Evolutionary conservation across 2,113 vertebrate species (phyloP).

Genomic region (Peucedramus taeniatus): DNA sequence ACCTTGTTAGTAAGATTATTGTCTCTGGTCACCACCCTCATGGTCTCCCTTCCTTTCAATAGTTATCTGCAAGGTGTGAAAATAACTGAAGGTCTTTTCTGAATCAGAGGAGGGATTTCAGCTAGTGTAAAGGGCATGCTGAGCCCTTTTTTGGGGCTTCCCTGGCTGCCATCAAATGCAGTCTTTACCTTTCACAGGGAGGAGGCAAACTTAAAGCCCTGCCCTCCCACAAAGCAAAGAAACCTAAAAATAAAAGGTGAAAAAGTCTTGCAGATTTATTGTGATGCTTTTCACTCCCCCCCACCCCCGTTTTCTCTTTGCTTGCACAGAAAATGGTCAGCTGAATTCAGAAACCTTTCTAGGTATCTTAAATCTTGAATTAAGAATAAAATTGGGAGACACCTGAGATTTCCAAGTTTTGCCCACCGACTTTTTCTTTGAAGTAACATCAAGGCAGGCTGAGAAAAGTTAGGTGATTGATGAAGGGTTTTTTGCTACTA

Average conservation of each 20-base stretch:
- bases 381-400: not conserved
- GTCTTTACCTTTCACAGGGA: not conserved
- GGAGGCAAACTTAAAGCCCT: not conserved
- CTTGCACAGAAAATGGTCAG: not conserved
- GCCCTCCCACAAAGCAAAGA: not conserved
- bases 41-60: not conserved
- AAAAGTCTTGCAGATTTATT: not conserved
- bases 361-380: not conserved
- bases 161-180: not conserved
- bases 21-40: not conserved
- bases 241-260: not conserved
- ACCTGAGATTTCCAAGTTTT: not conserved
- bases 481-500: not conserved
- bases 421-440: not conserved
- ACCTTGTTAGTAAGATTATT: not conserved
- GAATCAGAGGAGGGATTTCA: not conserved
- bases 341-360: not conserved
- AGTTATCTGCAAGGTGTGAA: not conserved
- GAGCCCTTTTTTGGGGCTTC: not conserved
- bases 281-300: not conserved
- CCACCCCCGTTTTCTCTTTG: not conserved
- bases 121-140: not conserved
- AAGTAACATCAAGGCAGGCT: not conserved
- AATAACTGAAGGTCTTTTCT: not conserved
- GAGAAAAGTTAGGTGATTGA: not conserved